These are phyloP conservation scores for Tyrannus savana DNA, from an alignment of 2,113 vertebrate species.

Conservation along the genomic window DNA sequence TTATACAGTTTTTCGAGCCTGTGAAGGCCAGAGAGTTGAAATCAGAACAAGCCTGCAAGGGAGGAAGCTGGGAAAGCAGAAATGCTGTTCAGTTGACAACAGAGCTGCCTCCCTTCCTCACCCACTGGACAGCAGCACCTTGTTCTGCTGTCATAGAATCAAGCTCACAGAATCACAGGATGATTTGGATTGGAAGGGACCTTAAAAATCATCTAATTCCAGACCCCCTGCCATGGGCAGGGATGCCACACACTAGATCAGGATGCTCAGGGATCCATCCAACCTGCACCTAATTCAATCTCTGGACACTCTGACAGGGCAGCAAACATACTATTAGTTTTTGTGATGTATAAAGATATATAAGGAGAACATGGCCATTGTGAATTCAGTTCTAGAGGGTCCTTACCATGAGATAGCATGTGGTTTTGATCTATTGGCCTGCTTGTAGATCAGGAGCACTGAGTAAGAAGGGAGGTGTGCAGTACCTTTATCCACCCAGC, in stretches of 20 bases:
- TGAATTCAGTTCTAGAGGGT: background rate
- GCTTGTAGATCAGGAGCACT: background rate
- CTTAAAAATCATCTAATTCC: background rate
- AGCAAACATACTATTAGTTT: background rate
- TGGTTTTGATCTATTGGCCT: conserved; percentile 5
- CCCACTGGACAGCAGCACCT: background rate
- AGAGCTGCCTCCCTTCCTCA: background rate
- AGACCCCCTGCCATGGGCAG: background rate
- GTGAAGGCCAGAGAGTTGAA: conserved; percentile 5
- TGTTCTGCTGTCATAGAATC: background rate
- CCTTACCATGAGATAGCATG: background rate
- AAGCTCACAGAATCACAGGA: background rate
- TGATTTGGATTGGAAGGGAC: background rate
- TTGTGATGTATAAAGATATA: background rate
- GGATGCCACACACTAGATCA: background rate
- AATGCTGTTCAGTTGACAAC: background rate
- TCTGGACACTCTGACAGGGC: fast-evolving
- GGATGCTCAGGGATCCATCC: background rate
- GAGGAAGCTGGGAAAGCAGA: background rate
- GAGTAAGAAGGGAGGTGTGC: background rate
- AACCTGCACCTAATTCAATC: background rate
- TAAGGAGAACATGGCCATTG: background rate
- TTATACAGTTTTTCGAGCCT: background rate
- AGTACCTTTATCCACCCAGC: background rate
- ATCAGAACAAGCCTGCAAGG: background rate